Percentiles rank a stretch among this genome's conserved stretches.
These are phyloP conservation scores for Tiaroga cobitis DNA, from an alignment of 2,797 vertebrate species.

Conservation along the genomic window DNA sequence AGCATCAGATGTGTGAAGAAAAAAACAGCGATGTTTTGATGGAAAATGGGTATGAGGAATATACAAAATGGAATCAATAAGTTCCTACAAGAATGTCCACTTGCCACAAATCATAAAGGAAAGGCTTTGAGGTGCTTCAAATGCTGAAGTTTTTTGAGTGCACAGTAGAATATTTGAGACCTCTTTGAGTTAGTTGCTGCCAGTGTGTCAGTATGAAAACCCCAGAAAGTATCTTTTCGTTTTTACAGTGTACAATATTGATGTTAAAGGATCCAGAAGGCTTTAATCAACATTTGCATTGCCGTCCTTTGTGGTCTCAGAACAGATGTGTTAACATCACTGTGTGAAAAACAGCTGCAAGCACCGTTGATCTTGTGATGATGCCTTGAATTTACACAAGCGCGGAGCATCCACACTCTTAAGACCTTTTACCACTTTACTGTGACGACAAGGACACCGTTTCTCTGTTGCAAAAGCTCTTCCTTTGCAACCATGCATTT, in stretches of 20 bases:
- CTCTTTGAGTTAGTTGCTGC: neutral
- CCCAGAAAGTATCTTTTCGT: neutral
- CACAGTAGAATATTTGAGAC: neutral
- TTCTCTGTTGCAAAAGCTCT: constrained; percentile 2
- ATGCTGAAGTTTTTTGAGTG: neutral
- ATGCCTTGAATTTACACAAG: constrained; percentile 25
- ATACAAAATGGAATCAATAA: neutral
- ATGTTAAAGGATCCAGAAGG: neutral
- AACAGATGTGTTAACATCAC: constrained; percentile 30
- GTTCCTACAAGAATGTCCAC: neutral
- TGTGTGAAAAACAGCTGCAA: constrained; percentile 29
- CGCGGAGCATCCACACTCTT: neutral
- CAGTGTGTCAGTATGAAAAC: neutral
- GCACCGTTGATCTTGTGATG: constrained; percentile 17
- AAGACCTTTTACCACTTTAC: constrained; percentile 23
- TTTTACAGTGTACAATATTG: constrained; percentile 4
- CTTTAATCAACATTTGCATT: constrained; percentile 25
- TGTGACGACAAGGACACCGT: neutral
- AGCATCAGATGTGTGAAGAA: neutral
- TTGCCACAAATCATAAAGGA: neutral
- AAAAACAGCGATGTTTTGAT: neutral
- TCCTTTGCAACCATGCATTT: neutral
- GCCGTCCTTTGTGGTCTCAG: neutral
- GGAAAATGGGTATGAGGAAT: neutral
- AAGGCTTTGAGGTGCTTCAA: neutral